Evolutionary conservation across 2,113 vertebrate genomes (phyloP).

Genomic region (Misgurnus mizolepis): DNA sequence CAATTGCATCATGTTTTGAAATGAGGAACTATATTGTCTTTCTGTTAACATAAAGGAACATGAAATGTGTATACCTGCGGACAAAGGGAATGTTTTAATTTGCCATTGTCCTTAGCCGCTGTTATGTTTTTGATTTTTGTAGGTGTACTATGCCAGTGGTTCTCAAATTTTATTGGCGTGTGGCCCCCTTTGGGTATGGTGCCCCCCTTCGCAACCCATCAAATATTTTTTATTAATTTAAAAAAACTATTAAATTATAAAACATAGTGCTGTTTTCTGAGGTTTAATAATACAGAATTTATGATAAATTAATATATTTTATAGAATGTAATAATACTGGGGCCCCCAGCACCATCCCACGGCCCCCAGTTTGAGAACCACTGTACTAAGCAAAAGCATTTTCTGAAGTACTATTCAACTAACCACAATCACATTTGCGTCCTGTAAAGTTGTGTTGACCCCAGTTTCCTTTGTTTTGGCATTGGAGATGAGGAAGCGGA

Average conservation of each 20-base stretch:
- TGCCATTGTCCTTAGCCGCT: neutral
- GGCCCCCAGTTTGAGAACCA: no score
- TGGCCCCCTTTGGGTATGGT: no score
- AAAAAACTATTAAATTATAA: no score
- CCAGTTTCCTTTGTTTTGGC: slow-evolving; percentile 49
- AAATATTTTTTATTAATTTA: no score
- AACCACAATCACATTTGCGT: neutral
- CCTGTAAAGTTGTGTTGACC: neutral
- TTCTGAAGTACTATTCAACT: neutral
- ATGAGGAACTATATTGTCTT: neutral
- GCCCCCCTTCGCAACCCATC: no score
- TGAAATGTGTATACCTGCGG: neutral
- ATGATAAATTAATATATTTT: no score
- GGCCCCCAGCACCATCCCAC: no score
- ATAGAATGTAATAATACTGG: no score
- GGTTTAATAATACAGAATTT: no score
- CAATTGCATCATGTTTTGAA: slow-evolving; percentile 1
- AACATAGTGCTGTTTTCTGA: no score
- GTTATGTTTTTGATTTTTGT: neutral
- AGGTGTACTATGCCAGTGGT: no score
- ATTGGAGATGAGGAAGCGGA: slow-evolving; percentile 62
- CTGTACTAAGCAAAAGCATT: neutral
- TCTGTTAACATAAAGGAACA: neutral
- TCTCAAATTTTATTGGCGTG: no score
- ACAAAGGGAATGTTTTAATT: neutral